Percentiles rank a stretch among this genome's conserved stretches.
phyloP scores from a whole-genome alignment of 2,888 invertebrate species.

The Leptinotarsa rubiginosa region DNA sequence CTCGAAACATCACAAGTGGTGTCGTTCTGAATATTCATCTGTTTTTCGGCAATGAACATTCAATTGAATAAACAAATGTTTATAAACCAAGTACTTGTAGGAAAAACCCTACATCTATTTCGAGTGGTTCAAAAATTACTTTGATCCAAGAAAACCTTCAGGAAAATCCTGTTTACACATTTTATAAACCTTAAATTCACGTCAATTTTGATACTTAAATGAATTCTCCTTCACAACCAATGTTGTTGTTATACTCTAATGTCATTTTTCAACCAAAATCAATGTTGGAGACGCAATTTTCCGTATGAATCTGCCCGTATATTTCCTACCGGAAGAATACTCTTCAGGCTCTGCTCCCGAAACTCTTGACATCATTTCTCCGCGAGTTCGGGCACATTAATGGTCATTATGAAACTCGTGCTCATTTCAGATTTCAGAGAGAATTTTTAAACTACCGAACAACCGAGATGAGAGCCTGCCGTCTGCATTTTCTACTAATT shows the following conservation, averaged over 20 bases:
- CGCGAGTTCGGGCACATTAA: slow-evolving; percentile 34
- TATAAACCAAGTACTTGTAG: no score
- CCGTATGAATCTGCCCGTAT: not conserved
- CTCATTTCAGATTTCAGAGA: slow-evolving; percentile 21
- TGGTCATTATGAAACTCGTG: slow-evolving; percentile 37
- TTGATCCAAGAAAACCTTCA: no score
- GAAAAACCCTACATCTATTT: no score
- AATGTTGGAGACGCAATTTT: not conserved
- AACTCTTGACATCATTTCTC: slow-evolving; percentile 35
- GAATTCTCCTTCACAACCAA: not conserved
- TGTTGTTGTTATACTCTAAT: not conserved
- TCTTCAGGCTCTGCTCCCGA: slow-evolving; percentile 5
- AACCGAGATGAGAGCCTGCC: slow-evolving; percentile 13
- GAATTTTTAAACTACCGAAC: slow-evolving; percentile 24
- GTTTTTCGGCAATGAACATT: no score
- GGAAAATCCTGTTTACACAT: no score
- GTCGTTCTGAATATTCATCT: no score
- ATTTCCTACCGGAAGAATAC: slow-evolving; percentile 3
- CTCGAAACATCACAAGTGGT: no score
- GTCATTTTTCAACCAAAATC: not conserved
- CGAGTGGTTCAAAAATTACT: no score
- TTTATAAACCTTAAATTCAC: no score
- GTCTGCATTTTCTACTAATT: slow-evolving; percentile 18
- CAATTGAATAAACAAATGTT: no score
- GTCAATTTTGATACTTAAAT: no score